phyloP scores from a whole-genome alignment of 2,797 vertebrate species.

The Centroberyx gerrardi region DNA sequence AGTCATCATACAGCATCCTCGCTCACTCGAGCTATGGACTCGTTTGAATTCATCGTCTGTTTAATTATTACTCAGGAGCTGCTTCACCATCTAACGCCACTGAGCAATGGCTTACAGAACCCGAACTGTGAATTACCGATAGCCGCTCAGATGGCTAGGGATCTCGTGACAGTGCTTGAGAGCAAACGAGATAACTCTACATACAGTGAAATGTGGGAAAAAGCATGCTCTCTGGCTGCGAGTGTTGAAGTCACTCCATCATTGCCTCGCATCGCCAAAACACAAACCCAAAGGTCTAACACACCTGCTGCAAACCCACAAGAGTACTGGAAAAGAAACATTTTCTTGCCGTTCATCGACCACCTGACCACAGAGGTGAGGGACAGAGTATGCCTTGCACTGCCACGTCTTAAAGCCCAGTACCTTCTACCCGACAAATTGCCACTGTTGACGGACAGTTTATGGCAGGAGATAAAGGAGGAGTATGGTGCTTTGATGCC shows the following conservation, averaged over 20 bases:
- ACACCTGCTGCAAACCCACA: background rate
- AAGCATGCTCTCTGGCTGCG: background rate
- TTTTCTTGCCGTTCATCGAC: background rate
- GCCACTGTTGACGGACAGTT: slow-evolving; percentile 8
- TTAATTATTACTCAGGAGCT: background rate
- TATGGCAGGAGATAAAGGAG: slow-evolving; percentile 2
- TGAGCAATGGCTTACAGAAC: background rate
- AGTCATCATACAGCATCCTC: background rate
- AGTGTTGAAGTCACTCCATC: slow-evolving; percentile 5
- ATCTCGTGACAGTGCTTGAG: background rate
- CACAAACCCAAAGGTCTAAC: background rate
- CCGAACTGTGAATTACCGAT: background rate
- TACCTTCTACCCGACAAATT: slow-evolving; percentile 4
- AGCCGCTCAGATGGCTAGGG: background rate
- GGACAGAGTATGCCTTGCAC: slow-evolving; percentile 1
- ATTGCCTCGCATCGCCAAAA: slow-evolving; percentile 4
- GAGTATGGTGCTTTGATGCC: slow-evolving; percentile 3
- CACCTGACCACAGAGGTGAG: slow-evolving; percentile 13
- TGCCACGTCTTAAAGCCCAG: slow-evolving; percentile 6
- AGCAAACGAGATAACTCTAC: background rate
- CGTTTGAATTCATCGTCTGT: background rate
- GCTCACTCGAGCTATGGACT: background rate
- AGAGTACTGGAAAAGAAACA: slow-evolving; percentile 1
- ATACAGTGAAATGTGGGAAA: slow-evolving; percentile 5
- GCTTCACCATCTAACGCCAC: slow-evolving; percentile 1